These are phyloP conservation scores for Drosophila kanekoi DNA, from an alignment of 2,888 invertebrate genomes.

Conservation along the genomic window DNA sequence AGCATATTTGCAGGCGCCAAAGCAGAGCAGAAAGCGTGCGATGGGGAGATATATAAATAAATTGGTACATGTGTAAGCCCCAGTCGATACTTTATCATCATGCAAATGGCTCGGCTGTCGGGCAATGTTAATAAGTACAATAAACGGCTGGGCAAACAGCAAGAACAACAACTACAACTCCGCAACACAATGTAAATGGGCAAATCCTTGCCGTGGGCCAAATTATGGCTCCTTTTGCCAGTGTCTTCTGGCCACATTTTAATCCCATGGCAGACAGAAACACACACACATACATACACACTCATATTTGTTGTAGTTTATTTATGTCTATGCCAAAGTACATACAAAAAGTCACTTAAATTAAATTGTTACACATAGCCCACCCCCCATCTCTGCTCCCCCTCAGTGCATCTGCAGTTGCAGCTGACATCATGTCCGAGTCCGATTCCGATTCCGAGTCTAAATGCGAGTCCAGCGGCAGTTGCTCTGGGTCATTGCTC, in stretches of 20 bases:
- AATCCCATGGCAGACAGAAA: not conserved
- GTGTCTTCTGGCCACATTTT: conserved; percentile 15
- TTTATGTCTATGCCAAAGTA: conserved; percentile 27
- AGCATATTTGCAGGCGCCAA: conserved; percentile 58
- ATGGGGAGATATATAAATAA: conserved; percentile 39
- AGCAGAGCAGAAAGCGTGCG: conserved; percentile 13
- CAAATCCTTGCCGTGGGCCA: conserved; percentile 30
- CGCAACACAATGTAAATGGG: conserved; percentile 31
- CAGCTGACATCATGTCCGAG: conserved; percentile 5
- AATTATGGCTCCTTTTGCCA: conserved; percentile 41
- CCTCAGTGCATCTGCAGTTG: not conserved
- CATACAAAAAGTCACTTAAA: conserved; percentile 35
- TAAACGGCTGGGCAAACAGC: conserved; percentile 48
- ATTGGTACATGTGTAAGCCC: conserved; percentile 65
- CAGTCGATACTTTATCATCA: conserved; percentile 76
- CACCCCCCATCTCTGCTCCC: not conserved
- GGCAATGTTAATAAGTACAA: conserved; percentile 58
- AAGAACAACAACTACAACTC: conserved; percentile 6
- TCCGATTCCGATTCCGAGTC: not conserved
- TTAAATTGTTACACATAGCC: conserved; percentile 28
- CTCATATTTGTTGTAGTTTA: conserved; percentile 21
- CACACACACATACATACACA: conserved; percentile 5
- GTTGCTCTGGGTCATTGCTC: conserved; percentile 41
- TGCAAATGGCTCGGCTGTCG: conserved; percentile 57
- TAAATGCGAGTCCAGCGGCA: no score